Evolutionary conservation across 1,140 invertebrate species (phyloP), one percentile per base, ranked within the genome.

Genomic region (Anthonomus grandis): DNA sequence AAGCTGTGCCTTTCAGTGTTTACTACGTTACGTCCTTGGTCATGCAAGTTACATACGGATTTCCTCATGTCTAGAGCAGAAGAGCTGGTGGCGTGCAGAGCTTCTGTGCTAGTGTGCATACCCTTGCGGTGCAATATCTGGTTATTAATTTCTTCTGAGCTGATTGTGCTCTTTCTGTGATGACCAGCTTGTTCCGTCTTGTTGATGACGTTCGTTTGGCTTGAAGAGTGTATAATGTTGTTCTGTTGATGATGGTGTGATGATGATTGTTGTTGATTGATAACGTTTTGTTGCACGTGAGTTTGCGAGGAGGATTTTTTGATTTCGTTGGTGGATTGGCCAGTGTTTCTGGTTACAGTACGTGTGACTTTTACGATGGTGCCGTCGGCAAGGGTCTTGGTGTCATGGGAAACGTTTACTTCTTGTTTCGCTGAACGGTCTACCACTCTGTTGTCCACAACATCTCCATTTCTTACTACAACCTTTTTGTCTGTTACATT

Each of bases 31-130:
- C 85, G 80, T 1, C 84, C 83, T 59, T 82, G 82, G 57, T 89
- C 86, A 15, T 85, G 82, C 0, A 90, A 73, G 68, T 89, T 90
- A 0, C 82, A 81, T 18, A 90, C 87, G 45, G 87, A 90, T 70
- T 88, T 89, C 22, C 86, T 78, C 66, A 89, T 86, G 63, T 86
- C 84, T 10, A 86, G 82, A 13, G 87, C 87, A 1, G 86, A 85
- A 0, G 86, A 84, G n/a, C 86, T 87, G 4, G 67, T 69, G 3
- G 66, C 66, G 41, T 73, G 70, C 13, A 69, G 75, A 4, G 75
- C 74, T 41, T 79, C 76, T 1, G 81, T 79, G 0, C 80, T 80
- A 0, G 78, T 74, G 1, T 77, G 71, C 10, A 79, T 72, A 18
- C 83, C 83, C 65, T 87, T 87, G 10, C 89, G 79, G 69, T 90